phyloP scores from a whole-genome alignment of 2,113 vertebrate species.

The Prochilodus magdalenae region DNA sequence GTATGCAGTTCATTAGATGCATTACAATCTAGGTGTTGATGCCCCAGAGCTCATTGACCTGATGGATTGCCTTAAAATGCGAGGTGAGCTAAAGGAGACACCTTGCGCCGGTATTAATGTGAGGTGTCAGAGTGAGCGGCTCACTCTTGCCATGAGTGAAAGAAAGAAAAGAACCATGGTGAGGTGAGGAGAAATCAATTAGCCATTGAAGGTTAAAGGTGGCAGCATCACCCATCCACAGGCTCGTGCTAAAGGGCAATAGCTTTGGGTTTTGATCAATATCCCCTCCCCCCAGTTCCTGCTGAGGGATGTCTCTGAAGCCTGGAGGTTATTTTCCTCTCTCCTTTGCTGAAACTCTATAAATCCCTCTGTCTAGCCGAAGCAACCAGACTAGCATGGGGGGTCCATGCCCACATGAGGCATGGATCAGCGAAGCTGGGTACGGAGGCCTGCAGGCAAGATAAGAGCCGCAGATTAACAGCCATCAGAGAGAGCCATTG shows the following conservation, averaged over 20 bases:
- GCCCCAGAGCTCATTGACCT: neutral
- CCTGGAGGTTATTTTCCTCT: conserved; percentile 33
- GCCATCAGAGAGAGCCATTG: conserved; percentile 46
- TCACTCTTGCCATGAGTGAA: conserved; percentile 57
- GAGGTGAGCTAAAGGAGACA: conserved; percentile 45
- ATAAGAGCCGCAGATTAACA: conserved; percentile 55
- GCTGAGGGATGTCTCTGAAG: conserved; percentile 44
- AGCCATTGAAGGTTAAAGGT: conserved; percentile 67
- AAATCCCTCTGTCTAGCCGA: neutral
- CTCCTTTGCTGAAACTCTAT: conserved; percentile 33
- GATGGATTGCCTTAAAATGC: conserved; percentile 46
- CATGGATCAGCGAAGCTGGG: conserved; percentile 20
- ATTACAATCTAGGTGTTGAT: conserved; percentile 21
- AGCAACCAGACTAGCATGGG: conserved; percentile 7
- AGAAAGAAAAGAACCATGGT: conserved; percentile 60
- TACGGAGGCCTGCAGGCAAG: conserved; percentile 39
- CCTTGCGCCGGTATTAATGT: conserved; percentile 23
- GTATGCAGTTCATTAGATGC: conserved; percentile 25
- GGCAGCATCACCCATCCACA: conserved; percentile 66
- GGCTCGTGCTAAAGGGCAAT: conserved; percentile 72
- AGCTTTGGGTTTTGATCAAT: conserved; percentile 55
- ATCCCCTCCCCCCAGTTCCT: conserved; percentile 29
- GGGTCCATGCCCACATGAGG: conserved; percentile 15
- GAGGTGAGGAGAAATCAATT: conserved; percentile 77
- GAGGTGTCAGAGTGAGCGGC: neutral